A percentile compares a stretch with the other conserved stretches of the same genome.
Conservation (phyloP, 2,888 invertebrate species). For the Tachina fera region DNA sequence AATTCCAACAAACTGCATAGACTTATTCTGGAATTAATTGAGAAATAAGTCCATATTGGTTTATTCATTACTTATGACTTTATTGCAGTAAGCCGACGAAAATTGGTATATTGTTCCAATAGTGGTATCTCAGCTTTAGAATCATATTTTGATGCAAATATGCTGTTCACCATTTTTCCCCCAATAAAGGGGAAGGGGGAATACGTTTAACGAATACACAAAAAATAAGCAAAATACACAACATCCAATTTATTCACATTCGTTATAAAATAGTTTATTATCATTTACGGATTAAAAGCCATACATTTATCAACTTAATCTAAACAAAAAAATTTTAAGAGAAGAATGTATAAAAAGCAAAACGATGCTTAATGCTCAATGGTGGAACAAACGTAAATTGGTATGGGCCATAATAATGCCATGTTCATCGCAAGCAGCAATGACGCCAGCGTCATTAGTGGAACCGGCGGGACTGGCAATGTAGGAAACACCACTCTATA, state of each 20-base stretch:
- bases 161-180: too few species aligned
- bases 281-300: conserved; percentile 34
- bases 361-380: conserved; percentile 84
- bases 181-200: too few species aligned
- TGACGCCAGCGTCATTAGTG: conserved; percentile 94
- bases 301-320: conserved; percentile 29
- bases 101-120: too few species aligned
- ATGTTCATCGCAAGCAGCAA: conserved; percentile 96
- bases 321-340: conserved; percentile 5
- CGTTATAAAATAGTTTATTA: conserved; percentile 15
- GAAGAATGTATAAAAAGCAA: not conserved
- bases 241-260: not conserved
- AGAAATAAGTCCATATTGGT: too few species aligned
- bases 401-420: conserved; percentile 94
- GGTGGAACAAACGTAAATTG: conserved; percentile 96
- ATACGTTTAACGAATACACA: too few species aligned
- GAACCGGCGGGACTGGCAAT: conserved; percentile 98
- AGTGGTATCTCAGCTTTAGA: too few species aligned
- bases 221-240: not conserved
- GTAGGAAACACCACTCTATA: conserved; percentile 95
- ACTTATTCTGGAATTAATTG: too few species aligned
- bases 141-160: too few species aligned
- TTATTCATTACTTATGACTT: too few species aligned
- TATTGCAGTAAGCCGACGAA: too few species aligned
- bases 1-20: too few species aligned